A percentile compares a stretch with the other conserved stretches of the same genome.
These are phyloP conservation scores for Cephus rjabovi DNA, from an alignment of 2,888 invertebrate genomes.

Conservation along the genomic window DNA sequence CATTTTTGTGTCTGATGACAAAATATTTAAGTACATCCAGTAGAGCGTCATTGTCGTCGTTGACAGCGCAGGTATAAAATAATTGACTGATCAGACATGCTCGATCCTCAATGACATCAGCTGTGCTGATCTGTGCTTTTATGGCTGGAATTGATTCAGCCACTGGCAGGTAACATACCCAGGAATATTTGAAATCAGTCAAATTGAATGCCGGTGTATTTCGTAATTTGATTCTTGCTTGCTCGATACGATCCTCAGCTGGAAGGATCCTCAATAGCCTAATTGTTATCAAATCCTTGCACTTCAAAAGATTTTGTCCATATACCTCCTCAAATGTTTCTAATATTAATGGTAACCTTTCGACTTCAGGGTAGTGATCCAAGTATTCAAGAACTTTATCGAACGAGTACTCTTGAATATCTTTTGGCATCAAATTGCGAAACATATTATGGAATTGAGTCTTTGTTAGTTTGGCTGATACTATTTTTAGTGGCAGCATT, in stretches of 20 bases:
- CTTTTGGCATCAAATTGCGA: conserved; percentile 34
- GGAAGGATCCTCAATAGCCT: conserved; percentile 42
- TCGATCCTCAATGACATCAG: conserved; percentile 30
- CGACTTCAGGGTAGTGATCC: conserved; percentile 38
- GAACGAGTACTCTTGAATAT: conserved; percentile 21
- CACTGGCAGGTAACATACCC: conserved; percentile 50
- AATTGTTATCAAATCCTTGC: conserved; percentile 25
- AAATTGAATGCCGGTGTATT: conserved; percentile 6
- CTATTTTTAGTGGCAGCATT: conserved; percentile 39
- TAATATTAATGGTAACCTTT: conserved; percentile 32
- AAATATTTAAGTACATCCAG: conserved; percentile 46
- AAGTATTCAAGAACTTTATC: conserved; percentile 30
- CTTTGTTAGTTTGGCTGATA: conserved; percentile 28
- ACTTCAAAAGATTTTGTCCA: conserved; percentile 30
- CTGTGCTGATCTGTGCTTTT: conserved; percentile 39
- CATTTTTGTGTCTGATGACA: conserved; percentile 53
- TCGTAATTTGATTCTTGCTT: conserved; percentile 44
- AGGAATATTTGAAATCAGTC: conserved; percentile 15
- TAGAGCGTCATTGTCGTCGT: conserved; percentile 49
- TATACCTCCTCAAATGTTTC: conserved; percentile 44
- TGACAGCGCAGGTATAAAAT: conserved; percentile 53
- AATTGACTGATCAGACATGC: conserved; percentile 38
- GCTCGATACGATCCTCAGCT: conserved; percentile 37
- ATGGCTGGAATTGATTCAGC: conserved; percentile 41
- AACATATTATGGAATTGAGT: conserved; percentile 44